These are phyloP conservation scores for Amphiprion percula DNA, from an alignment of 2,113 vertebrate genomes.

Conservation along the genomic window DNA sequence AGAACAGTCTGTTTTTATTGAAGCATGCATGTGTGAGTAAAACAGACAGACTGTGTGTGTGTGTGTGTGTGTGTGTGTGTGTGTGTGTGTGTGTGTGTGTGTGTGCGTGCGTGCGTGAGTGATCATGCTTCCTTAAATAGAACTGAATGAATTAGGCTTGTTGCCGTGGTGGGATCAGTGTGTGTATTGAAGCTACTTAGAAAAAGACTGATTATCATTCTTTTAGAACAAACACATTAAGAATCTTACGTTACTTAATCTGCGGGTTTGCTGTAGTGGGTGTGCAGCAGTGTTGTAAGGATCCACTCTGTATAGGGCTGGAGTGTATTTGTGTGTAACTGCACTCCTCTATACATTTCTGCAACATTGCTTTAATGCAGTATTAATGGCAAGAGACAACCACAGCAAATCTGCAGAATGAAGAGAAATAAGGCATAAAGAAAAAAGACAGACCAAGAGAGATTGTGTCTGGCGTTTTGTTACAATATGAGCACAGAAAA, in stretches of 20 bases:
- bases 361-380: constrained; percentile 37
- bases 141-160: constrained; percentile 27
- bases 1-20: background rate
- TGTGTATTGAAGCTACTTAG: background rate
- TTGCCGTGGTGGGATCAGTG: background rate
- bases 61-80: no score
- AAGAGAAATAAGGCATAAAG: constrained; percentile 22
- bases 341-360: constrained; percentile 33
- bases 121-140: constrained; percentile 18
- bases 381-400: constrained; percentile 45
- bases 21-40: constrained; percentile 6
- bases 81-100: background rate
- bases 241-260: background rate
- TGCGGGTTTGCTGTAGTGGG: background rate
- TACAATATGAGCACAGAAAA: background rate
- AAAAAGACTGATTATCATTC: no score
- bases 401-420: constrained; percentile 21
- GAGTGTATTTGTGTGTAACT: constrained; percentile 5
- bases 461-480: constrained; percentile 14
- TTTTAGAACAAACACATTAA: constrained; percentile 18
- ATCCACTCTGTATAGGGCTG: background rate
- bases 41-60: background rate
- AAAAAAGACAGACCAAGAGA: background rate
- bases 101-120: background rate
- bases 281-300: background rate